Conservation (phyloP, 2,797 vertebrate species). For the Trachops cirrhosus region DNA sequence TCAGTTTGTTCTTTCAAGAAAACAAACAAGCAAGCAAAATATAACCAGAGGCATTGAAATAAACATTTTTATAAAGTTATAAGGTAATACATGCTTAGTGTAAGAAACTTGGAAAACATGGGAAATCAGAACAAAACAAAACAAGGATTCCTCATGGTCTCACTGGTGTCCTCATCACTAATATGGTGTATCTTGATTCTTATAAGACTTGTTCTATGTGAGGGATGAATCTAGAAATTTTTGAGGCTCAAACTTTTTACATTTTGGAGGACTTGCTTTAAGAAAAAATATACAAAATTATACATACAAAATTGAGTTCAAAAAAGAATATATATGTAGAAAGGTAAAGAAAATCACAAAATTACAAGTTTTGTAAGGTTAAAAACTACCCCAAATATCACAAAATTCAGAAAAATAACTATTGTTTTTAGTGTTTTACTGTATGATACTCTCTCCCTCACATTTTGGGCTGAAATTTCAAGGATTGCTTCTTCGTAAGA, state of each 20-base stretch:
- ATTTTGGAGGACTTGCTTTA: not conserved
- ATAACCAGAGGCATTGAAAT: too few relatives aligned
- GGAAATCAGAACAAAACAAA: not conserved
- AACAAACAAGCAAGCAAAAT: too few relatives aligned
- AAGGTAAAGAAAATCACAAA: not conserved
- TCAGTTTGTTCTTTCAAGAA: too few relatives aligned
- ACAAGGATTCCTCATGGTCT: not conserved
- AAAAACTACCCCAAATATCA: not conserved
- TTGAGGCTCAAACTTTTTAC: not conserved
- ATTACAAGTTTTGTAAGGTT: not conserved
- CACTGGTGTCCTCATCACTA: not conserved
- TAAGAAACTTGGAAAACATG: not conserved
- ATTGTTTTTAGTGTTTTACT: not conserved
- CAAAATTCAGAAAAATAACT: not conserved
- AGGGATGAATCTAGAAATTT: not conserved
- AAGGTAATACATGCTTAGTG: not conserved
- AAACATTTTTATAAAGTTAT: not conserved
- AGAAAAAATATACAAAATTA: not conserved
- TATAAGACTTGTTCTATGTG: not conserved
- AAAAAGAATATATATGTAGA: not conserved
- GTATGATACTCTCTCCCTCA: not conserved
- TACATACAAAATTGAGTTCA: not conserved
- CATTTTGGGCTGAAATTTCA: not conserved
- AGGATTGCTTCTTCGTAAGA: not conserved
- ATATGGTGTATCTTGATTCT: not conserved